Percentiles rank a stretch among this genome's conserved stretches.
These are phyloP conservation scores for Pseudorectes ferrugineus DNA, from an alignment of 2,113 vertebrate species.

Conservation along the genomic window DNA sequence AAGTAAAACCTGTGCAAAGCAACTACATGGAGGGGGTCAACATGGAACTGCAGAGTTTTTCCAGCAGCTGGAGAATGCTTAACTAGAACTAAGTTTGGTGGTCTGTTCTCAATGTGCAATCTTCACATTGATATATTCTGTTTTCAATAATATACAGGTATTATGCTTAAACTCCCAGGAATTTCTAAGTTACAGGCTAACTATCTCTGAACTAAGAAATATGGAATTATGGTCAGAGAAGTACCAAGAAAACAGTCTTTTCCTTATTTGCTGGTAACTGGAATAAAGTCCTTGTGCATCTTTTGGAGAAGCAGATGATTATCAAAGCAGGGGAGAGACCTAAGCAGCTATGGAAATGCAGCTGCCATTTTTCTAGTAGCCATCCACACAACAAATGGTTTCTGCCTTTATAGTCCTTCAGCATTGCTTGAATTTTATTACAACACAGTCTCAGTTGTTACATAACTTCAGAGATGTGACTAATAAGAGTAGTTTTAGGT, in stretches of 20 bases:
- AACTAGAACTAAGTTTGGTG: background rate
- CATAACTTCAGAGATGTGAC: background rate
- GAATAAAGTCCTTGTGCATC: background rate
- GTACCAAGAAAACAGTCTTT: background rate
- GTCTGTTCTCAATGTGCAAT: background rate
- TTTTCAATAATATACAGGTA: background rate
- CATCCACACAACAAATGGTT: background rate
- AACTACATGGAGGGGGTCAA: background rate
- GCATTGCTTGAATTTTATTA: background rate
- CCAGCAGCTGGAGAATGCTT: background rate
- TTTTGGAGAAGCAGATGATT: background rate
- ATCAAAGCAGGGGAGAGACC: background rate
- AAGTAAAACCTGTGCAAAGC: background rate
- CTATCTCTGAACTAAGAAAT: background rate
- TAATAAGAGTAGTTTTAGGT: background rate
- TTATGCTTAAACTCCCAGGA: background rate
- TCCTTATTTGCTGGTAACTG: background rate
- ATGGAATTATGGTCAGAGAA: background rate
- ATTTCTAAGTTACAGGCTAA: background rate
- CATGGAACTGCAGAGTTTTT: background rate
- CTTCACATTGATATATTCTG: background rate
- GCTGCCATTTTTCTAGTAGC: background rate
- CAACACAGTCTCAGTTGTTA: background rate
- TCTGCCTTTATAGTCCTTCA: background rate
- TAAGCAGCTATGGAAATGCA: background rate